Evolutionary conservation across 2,797 vertebrate species (phyloP), one percentile per base, ranked within the genome.

Genomic region (Balearica regulorum): DNA sequence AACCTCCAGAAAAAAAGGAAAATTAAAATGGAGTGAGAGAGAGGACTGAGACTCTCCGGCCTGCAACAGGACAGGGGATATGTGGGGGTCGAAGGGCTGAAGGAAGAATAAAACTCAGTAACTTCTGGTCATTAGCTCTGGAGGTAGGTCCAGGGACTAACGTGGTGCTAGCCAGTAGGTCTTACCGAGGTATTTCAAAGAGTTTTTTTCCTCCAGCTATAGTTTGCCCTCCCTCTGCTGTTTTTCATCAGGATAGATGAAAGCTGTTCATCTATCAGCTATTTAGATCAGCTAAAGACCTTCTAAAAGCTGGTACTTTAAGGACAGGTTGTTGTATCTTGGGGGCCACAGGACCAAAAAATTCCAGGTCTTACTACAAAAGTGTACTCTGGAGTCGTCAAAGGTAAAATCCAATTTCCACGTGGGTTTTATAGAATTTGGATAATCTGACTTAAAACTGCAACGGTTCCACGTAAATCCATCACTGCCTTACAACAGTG

Each of bases 321-420:
- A 79, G 55, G 69, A 41, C 16, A 83, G 26, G 39, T 44, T 87
- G 44, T 68, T 87, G 44, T 68, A 73, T 43, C 71, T 89, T 25
- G 17, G 61, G 69, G 70, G 35, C 21, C 71, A 66, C 6, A 35
- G 35, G 65, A 83, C 43, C 57, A 89, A 90, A 91, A 82, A 49
- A 77, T 49, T 80, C 64, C 75, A 94, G 49, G 22, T 80, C 43
- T 85, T 75, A 54, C 68, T 75, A 93, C 31, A 75, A 19, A 93
- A 90, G 41, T 20, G 24, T 48, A 35, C 58, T 91, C 62, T 29
- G 14, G 44, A 92, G 60, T 61, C 64, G 89, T 94, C 83, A 94
- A 89, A 95, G 78, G 46, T 48, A 94, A 83, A 94, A 95, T 78
- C 69, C 90, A 88, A 90, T 94, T 95, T 94, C 87, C 18, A 20